Base-by-base conservation (phyloP, 2,797 vertebrate genomes). In the Cirrhinus mrigala region DNA sequence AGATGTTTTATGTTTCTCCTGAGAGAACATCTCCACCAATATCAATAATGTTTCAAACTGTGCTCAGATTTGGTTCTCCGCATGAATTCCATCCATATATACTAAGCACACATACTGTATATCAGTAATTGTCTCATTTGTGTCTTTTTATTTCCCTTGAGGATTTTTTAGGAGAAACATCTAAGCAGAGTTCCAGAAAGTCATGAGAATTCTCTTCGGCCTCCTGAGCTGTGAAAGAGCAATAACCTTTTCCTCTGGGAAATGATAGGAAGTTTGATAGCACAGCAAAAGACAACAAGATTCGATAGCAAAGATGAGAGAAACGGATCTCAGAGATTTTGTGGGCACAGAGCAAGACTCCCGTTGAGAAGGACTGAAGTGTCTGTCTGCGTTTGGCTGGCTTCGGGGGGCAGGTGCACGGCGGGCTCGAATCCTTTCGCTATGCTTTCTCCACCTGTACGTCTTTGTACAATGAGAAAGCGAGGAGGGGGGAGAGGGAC, bases 301-400 rank as follows among this genome's bases (percentile, higher is more conserved):
- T 76, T 73, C 40, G 79, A 81, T 60, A 68, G 81, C 24, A 79
- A 48, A 81, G 86, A 89, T 84, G 70, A 46, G 48, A 91, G 92
- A 93, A 90, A 77, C 87, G 89, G 85, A 82, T 82, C 79, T 84
- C 84, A 82, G 87, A 90, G 85, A 83, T 89, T 92, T 90, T 80
- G 83, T 71, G n/a, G 89, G 88, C 85, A 46, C 87, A 89, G 86
- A 91, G 85, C 90, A 89, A 91, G 52, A 88, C 92, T 89, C 94
- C 93, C 84, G 93, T 92, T 85, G 93, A 84, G 93, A 93, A 92
- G 92, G 94, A 95, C 94, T 94, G 94, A 94, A 94, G 92, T 90
- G 93, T 95, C 91, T 93, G 91, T 91, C 91, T 95, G 94, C 95
- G 93, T 95, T 95, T 94, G 93, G 93, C 92, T 92, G 94, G 92